Conservation (phyloP, 1,140 invertebrate species). For the Drosophila ironensis region DNA sequence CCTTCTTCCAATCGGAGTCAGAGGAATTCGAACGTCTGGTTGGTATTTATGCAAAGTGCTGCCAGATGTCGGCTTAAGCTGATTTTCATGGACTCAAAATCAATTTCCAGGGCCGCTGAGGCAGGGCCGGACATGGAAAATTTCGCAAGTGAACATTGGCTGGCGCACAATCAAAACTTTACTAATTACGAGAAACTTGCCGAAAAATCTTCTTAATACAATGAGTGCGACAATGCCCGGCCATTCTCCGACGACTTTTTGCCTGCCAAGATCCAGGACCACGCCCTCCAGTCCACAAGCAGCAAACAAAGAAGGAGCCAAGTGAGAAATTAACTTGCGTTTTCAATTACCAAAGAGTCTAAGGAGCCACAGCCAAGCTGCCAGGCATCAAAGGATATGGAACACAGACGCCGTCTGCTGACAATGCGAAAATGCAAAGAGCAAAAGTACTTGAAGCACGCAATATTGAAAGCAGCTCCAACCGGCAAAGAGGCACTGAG, state of each 20-base stretch:
- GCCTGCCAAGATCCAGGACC: background rate
- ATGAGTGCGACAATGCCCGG: conserved; percentile 58
- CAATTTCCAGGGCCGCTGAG: conserved; percentile 45
- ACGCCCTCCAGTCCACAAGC: background rate
- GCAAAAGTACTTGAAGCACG: conserved; percentile 66
- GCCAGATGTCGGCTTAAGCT: conserved; percentile 62
- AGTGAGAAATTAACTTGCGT: conserved; percentile 79
- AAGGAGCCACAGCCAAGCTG: conserved; percentile 23
- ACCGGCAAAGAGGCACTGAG: background rate
- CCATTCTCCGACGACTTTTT: background rate
- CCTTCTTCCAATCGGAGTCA: conserved; percentile 10
- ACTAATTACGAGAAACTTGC: conserved; percentile 78
- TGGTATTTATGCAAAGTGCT: conserved; percentile 67
- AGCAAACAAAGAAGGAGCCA: conserved; percentile 41
- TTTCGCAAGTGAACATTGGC: conserved; percentile 52
- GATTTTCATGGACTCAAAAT: conserved; percentile 64
- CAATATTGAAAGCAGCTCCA: conserved; percentile 41
- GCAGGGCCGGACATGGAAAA: conserved; percentile 25
- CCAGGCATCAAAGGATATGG: conserved; percentile 68
- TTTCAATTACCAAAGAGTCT: conserved; percentile 71
- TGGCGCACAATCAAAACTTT: conserved; percentile 73
- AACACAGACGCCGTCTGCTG: conserved; percentile 62
- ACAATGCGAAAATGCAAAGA: conserved; percentile 78
- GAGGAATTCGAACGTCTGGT: conserved; percentile 4
- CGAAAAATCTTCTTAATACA: conserved; percentile 78